Conservation (phyloP, 2,888 invertebrate species). For the Metalampra italica region DNA sequence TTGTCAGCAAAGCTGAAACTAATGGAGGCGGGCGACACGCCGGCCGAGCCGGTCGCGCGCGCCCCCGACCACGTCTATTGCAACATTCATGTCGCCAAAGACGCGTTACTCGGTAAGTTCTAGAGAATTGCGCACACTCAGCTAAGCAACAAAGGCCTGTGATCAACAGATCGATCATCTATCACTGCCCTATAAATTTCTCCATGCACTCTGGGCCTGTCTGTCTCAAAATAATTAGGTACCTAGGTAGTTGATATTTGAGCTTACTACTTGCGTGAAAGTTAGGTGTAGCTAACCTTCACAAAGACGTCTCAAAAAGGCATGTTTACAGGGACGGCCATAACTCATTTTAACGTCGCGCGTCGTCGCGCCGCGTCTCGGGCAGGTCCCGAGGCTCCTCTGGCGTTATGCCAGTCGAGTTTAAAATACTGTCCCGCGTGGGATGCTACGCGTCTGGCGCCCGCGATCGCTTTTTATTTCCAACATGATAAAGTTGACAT, state of each 20-base stretch:
- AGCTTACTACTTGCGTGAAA: constrained; percentile 3
- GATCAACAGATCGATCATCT: too few species aligned
- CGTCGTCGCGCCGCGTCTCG: too few species aligned
- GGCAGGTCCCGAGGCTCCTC: constrained; percentile 27
- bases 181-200: too few species aligned
- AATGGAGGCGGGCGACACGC: constrained; percentile 74
- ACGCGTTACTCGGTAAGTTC: constrained; percentile 55
- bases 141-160: too few species aligned
- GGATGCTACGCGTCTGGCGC: constrained; percentile 28
- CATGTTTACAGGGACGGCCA: constrained; percentile 49
- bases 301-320: constrained; percentile 44
- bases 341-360: constrained; percentile 46
- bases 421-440: constrained; percentile 52
- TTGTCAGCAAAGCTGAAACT: constrained; percentile 83
- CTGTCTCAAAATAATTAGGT: too few species aligned
- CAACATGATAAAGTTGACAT: constrained; percentile 1
- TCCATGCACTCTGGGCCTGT: too few species aligned
- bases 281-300: constrained; percentile 22
- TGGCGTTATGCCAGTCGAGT: constrained; percentile 55
- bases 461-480: constrained; percentile 11
- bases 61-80: constrained; percentile 70
- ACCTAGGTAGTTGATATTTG: too few species aligned
- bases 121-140: background rate
- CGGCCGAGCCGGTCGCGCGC: constrained; percentile 52
- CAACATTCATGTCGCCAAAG: constrained; percentile 67